A percentile compares a stretch with the other conserved stretches of the same genome.
Evolutionary conservation across 2,888 invertebrate species (phyloP).

Genomic region (Fabriciana adippe): DNA sequence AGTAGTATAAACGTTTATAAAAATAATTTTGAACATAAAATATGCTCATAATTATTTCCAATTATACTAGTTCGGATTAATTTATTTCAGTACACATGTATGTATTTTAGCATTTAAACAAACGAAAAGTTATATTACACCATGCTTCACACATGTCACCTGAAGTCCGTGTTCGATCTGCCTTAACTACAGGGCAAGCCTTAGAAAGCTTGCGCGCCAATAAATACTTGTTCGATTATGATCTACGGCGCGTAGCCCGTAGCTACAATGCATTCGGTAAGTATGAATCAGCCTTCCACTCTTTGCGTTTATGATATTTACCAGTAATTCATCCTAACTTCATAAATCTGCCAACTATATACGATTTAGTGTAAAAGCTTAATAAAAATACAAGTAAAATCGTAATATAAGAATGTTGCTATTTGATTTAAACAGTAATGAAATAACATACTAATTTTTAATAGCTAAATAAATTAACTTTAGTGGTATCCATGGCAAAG

Average conservation of each 20-base stretch:
- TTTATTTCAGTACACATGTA: too few relatives aligned
- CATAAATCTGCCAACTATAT: conserved; percentile 48
- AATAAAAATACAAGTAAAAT: conserved; percentile 30
- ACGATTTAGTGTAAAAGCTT: conserved; percentile 45
- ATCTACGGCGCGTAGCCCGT: conserved; percentile 81
- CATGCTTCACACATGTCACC: conserved; percentile 55
- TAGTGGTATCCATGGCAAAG: conserved; percentile 21
- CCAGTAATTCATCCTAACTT: conserved; percentile 49
- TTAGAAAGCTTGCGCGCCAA: conserved; percentile 75
- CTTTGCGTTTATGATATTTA: conserved; percentile 46
- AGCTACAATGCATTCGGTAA: conserved; percentile 60
- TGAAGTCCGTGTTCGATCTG: conserved; percentile 63
- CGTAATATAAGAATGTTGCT: neutral
- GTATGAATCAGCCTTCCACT: conserved; percentile 47
- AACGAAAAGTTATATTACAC: conserved; percentile 49
- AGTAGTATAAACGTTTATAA: too few relatives aligned
- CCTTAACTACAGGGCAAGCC: conserved; percentile 52
- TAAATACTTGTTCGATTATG: conserved; percentile 80
- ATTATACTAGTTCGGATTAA: too few relatives aligned
- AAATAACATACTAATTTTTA: conserved; percentile 13
- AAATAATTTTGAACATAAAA: too few relatives aligned
- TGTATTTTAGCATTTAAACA: too few relatives aligned
- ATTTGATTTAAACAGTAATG: conserved; percentile 23
- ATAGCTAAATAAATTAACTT: conserved; percentile 4
- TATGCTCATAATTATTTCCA: too few relatives aligned